Evolutionary conservation across 1,140 invertebrate species (phyloP), one percentile per base, ranked within the genome.

Genomic region (Drosophila nannoptera): DNA sequence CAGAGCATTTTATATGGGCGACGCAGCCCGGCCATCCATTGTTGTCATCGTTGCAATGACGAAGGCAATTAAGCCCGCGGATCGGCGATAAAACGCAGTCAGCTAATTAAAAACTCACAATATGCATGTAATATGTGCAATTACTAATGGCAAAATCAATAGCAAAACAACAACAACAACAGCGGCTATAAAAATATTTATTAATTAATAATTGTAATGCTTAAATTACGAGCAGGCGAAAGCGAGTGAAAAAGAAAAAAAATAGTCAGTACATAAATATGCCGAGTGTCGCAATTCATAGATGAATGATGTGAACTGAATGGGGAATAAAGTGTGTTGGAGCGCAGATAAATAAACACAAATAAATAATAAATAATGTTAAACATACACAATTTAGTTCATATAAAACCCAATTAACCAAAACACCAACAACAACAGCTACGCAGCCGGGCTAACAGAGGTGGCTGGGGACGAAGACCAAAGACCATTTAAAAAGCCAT

Each of bases 101-200:
- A 76, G 76, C 80, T 84, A 84, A 83, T 83, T 83, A 83, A 83
- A 84, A 84, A 83, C 78, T 68, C 65, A 78, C 68, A 83, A 70
- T 68, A 46, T 38, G 75, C 77, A 70, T 73, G 73, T 69, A 76
- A 69, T 75, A 78, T 77, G 50, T 83, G 78, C 69, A 64, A 52
- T 16, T 36, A 73, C 78, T 83, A 84, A 83, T 83, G 76, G 69
- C 48, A 83, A 76, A 83, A 78, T 84, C 75, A 78, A 83, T 83
- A 82, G 40, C 40, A 59, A 40, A 54, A 60, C 50, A 52, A 45
- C 35, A 33, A 42, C 5, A 8, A 42, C 1, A 42, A 12, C 12
- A 43, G 22, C 22, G 14, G 7, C 4, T 14, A 43, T 56, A 59
- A 74, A 72, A 22, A 22, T 22, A 22, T 22, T 22, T 22, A 22